phyloP scores from a whole-genome alignment of 1,140 invertebrate genomes.

The Drosophila pallidifrons region DNA sequence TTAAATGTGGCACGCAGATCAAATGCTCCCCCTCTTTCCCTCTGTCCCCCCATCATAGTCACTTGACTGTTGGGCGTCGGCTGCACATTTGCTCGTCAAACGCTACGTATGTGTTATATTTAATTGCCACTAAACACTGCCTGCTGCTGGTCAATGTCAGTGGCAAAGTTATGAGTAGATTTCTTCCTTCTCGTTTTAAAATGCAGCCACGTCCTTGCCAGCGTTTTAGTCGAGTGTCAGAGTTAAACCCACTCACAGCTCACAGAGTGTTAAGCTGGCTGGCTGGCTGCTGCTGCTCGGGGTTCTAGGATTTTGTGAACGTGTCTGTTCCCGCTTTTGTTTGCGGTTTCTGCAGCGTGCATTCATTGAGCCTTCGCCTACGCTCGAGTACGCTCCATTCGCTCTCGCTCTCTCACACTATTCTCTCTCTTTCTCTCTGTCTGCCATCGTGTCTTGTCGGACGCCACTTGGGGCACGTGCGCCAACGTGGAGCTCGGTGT shows the following conservation, averaged over 20 bases:
- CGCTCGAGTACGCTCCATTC: constrained; percentile 27
- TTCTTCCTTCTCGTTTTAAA: constrained; percentile 12
- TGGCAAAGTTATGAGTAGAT: constrained; percentile 2
- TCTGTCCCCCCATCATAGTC: too few relatives aligned
- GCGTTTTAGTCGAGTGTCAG: constrained; percentile 39
- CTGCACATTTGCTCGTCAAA: constrained; percentile 19
- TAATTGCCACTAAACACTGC: constrained; percentile 31
- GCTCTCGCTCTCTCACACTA: constrained; percentile 5
- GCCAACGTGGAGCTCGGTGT: constrained; percentile 34
- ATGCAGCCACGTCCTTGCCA: constrained; percentile 62
- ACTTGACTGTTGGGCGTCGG: background rate
- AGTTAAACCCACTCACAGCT: constrained; percentile 24
- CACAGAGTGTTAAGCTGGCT: background rate
- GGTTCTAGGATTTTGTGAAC: background rate
- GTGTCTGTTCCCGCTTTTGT: background rate
- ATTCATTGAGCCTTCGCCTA: constrained; percentile 33
- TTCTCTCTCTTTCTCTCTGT: constrained; percentile 6
- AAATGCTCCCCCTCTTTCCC: background rate
- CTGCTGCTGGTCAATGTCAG: constrained; percentile 15
- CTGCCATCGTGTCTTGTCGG: background rate
- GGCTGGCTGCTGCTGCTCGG: constrained; percentile 12
- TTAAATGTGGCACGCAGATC: constrained; percentile 50
- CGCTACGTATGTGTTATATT: constrained; percentile 62
- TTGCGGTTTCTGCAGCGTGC: constrained; percentile 10
- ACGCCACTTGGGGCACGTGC: constrained; percentile 58